Percentiles rank a stretch among this genome's conserved stretches.
phyloP scores from a whole-genome alignment of 2,797 vertebrate genomes.

The Argentina silus region DNA sequence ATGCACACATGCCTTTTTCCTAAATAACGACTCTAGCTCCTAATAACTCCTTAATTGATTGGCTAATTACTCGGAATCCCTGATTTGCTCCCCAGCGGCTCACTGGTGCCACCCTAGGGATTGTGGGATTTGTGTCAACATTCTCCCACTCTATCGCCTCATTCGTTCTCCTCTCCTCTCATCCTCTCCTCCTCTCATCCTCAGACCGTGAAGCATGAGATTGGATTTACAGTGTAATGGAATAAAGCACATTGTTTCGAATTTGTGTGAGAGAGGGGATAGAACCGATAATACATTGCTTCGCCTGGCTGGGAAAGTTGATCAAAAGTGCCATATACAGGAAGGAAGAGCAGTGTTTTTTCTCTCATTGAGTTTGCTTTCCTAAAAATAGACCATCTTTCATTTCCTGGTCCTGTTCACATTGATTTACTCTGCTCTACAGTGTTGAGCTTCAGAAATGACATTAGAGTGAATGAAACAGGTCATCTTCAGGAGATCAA shows the following conservation, averaged over 20 bases:
- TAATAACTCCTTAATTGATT: constrained; percentile 67
- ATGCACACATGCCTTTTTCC: constrained; percentile 36
- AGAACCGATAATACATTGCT: constrained; percentile 56
- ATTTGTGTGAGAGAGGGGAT: constrained; percentile 57
- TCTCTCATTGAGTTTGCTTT: constrained; percentile 26
- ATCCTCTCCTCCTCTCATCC: constrained; percentile 31
- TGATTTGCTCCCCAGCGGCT: constrained; percentile 49
- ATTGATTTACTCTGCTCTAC: constrained; percentile 48
- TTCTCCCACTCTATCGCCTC: constrained; percentile 53
- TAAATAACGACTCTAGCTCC: constrained; percentile 49
- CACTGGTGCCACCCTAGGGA: constrained; percentile 47
- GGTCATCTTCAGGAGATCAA: constrained; percentile 54
- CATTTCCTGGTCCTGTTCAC: constrained; percentile 27
- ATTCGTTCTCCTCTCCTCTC: constrained; percentile 51
- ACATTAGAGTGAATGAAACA: constrained; percentile 20
- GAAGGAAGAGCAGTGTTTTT: constrained; percentile 35
- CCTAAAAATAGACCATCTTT: constrained; percentile 23
- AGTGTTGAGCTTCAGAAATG: constrained; percentile 15
- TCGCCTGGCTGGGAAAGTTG: constrained; percentile 62
- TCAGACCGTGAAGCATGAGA: constrained; percentile 76
- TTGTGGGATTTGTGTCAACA: constrained; percentile 72
- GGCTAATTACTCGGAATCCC: constrained; percentile 68
- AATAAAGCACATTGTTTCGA: constrained; percentile 79
- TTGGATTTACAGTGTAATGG: constrained; percentile 78
- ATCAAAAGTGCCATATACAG: constrained; percentile 54